Base-by-base conservation (phyloP, 1,140 invertebrate species). In the Prorops nasuta region DNA sequence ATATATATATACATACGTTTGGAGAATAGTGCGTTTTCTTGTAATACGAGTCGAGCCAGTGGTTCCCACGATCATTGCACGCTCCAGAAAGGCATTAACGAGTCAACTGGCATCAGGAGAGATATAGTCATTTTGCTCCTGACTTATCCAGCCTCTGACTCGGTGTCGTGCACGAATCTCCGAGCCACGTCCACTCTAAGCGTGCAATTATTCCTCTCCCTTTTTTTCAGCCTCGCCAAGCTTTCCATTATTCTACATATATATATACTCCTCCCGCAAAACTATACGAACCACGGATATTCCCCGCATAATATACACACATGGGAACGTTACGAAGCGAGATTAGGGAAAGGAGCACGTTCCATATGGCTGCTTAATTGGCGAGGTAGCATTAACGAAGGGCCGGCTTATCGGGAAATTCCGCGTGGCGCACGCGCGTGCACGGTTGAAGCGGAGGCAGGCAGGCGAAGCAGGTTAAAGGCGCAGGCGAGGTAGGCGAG, bases 181-280 rank as follows among this genome's bases (percentile, higher is more conserved):
- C 49, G 56, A 19, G 40, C 17, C n/a, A 40, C 52, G 40, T 47
- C 19, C 22, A 20, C 31, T 12, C 8, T 18, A 37, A 53, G 47
- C 58, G 20, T 55, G 40, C 58, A 60, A 61, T 61, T 60, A 60
- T 59, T 61, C 38, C 6, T 59, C 45, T n/a, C n/a, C n/a, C n/a
- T n/a, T n/a, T n/a, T n/a, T n/a, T n/a, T n/a, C n/a, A n/a, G n/a
- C n/a, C n/a, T n/a, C n/a, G n/a, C n/a, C n/a, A n/a, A n/a, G n/a
- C n/a, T n/a, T n/a, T n/a, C n/a, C n/a, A n/a, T n/a, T n/a, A n/a
- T n/a, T n/a, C n/a, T n/a, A n/a, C n/a, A n/a, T n/a, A n/a, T n/a
- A n/a, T n/a, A n/a, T n/a, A n/a, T n/a, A n/a, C n/a, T n/a, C n/a
- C n/a, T n/a, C n/a, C n/a, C n/a, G n/a, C n/a, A n/a, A n/a, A n/a